Conservation (phyloP, 30 jellyfish, hydroid and myxozoan genomes). For the Aurelia aurita complex sp. Pacific region DNA sequence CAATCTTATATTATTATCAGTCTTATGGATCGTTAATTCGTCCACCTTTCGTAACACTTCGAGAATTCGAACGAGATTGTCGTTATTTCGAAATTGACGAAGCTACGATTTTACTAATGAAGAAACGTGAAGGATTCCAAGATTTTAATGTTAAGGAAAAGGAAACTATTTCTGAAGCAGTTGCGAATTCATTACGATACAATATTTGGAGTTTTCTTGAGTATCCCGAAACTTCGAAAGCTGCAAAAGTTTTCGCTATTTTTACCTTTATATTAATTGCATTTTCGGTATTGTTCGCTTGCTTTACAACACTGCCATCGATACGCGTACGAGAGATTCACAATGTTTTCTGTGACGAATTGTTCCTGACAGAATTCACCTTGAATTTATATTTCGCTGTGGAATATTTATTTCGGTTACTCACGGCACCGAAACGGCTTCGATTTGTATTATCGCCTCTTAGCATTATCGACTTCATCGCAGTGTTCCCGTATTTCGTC, state of each 20-base stretch:
- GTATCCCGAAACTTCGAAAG: constrained; percentile 74
- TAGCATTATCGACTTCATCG: constrained; percentile 68
- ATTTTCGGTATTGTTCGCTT: constrained; percentile 52
- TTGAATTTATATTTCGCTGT: constrained; percentile 59
- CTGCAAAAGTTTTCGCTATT: constrained; percentile 69
- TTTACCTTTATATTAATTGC: constrained; percentile 44
- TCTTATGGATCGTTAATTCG: constrained; percentile 81
- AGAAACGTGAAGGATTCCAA: constrained; percentile 82
- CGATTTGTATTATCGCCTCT: constrained; percentile 49
- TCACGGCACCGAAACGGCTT: constrained; percentile 60
- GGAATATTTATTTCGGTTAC: constrained; percentile 69
- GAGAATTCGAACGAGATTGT: constrained; percentile 81
- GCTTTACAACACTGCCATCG: constrained; percentile 67
- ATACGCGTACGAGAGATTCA: background rate
- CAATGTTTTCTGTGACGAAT: constrained; percentile 41
- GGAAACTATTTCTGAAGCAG: background rate
- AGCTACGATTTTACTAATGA: constrained; percentile 54
- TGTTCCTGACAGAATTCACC: constrained; percentile 43
- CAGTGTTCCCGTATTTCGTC: constrained; percentile 75
- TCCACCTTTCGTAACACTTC: constrained; percentile 79
- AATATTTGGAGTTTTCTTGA: constrained; percentile 81
- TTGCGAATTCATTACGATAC: constrained; percentile 3
- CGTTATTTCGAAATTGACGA: constrained; percentile 72
- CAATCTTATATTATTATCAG: constrained; percentile 86
- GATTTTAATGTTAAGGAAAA: background rate